A percentile compares a stretch with the other conserved stretches of the same genome.
Evolutionary conservation across 2,113 vertebrate species (phyloP).

Genomic region (Seriola rivoliana): DNA sequence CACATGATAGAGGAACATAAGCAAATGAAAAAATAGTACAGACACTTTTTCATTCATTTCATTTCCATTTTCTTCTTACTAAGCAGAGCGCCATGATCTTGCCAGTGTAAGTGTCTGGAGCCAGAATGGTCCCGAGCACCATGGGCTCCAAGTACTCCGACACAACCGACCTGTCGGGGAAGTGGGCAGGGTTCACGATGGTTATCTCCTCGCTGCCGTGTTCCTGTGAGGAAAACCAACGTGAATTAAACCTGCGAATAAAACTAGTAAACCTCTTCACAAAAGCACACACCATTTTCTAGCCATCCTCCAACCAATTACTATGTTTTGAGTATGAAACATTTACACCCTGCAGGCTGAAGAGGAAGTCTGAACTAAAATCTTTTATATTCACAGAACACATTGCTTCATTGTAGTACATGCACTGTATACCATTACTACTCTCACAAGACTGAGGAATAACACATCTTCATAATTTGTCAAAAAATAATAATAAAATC

Average conservation of each 20-base stretch:
- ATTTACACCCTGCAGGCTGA: background rate
- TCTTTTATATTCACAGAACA: background rate
- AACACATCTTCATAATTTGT: background rate
- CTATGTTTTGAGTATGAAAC: background rate
- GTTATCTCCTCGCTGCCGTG: conserved; percentile 90
- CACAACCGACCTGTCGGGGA: conserved; percentile 91
- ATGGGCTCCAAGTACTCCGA: conserved; percentile 94
- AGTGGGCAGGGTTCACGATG: conserved; percentile 93
- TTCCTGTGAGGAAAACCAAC: conserved; percentile 81
- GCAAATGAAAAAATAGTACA: too few species aligned
- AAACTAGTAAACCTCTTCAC: background rate
- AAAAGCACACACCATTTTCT: background rate
- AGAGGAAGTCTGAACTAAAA: background rate
- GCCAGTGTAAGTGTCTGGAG: conserved; percentile 90
- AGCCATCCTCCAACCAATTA: background rate
- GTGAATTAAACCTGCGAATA: background rate
- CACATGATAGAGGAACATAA: too few species aligned
- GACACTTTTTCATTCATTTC: too few species aligned
- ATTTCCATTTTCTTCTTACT: conserved; percentile 82
- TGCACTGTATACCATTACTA: background rate
- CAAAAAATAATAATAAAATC: background rate
- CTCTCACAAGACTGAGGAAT: background rate
- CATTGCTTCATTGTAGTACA: background rate
- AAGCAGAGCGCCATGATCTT: conserved; percentile 93
- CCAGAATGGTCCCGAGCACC: conserved; percentile 92